A percentile compares a stretch with the other conserved stretches of the same genome.
These are phyloP conservation scores for Tetragonula clypearis DNA, from an alignment of 1,140 invertebrate genomes.

Conservation along the genomic window DNA sequence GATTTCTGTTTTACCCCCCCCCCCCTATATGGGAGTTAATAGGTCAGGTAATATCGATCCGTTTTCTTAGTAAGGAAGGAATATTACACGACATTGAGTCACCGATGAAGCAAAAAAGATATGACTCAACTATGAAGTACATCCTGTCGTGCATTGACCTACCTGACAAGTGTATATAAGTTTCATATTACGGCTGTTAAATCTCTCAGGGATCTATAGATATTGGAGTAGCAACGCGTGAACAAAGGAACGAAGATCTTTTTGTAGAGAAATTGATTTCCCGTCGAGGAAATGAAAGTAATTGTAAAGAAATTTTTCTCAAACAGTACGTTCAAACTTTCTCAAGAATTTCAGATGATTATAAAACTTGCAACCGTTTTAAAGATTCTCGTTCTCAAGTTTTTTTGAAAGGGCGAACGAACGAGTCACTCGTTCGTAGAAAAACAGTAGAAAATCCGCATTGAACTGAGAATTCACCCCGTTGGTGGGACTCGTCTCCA, in stretches of 20 bases:
- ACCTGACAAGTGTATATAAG: neutral
- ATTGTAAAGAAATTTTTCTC: neutral
- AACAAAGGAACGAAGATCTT: neutral
- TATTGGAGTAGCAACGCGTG: neutral
- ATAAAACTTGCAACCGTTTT: neutral
- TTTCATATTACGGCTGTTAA: neutral
- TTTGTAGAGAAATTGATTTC: neutral
- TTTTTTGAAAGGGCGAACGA: constrained; percentile 20
- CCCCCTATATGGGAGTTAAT: constrained; percentile 51
- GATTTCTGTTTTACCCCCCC: constrained; percentile 4
- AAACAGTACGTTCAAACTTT: neutral
- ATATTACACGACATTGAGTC: constrained; percentile 74
- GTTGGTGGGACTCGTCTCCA: constrained; percentile 34
- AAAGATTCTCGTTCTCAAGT: neutral
- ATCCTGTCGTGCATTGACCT: constrained; percentile 65
- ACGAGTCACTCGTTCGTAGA: constrained; percentile 62
- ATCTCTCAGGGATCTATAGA: neutral
- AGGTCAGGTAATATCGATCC: constrained; percentile 64
- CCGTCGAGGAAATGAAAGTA: neutral
- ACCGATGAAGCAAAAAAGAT: constrained; percentile 59
- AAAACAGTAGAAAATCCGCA: constrained; percentile 42
- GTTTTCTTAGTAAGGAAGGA: constrained; percentile 58
- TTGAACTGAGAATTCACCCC: constrained; percentile 54
- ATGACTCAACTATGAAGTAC: constrained; percentile 66
- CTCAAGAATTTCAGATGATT: neutral